These are phyloP conservation scores for Hydropsyche tenuis DNA, from an alignment of 1,140 invertebrate species.

Conservation along the genomic window DNA sequence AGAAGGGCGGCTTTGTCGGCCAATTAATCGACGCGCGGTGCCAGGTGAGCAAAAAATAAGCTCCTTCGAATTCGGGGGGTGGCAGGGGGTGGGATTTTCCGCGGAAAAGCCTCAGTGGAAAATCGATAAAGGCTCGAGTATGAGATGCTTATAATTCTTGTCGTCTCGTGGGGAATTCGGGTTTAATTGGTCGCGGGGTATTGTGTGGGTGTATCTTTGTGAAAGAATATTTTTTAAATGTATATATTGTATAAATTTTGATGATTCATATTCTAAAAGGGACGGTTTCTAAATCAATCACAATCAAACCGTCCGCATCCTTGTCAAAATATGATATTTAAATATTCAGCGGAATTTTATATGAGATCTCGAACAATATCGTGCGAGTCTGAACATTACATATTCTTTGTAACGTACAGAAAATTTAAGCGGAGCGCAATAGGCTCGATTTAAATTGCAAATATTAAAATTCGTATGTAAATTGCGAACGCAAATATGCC, in stretches of 20 bases:
- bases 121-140: too few species aligned
- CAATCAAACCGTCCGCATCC: not conserved
- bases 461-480: slow-evolving; percentile 29
- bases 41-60: slow-evolving; percentile 28
- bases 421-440: not conserved
- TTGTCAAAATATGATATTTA: not conserved
- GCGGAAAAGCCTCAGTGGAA: too few species aligned
- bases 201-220: too few species aligned
- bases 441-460: slow-evolving; percentile 13
- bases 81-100: not conserved
- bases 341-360: not conserved
- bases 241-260: too few species aligned
- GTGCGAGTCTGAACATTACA: not conserved
- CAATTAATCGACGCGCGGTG: slow-evolving; percentile 13
- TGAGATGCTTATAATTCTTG: too few species aligned
- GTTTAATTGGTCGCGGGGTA: too few species aligned
- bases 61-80: not conserved
- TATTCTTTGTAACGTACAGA: slow-evolving; percentile 7
- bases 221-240: too few species aligned
- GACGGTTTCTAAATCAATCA: not conserved
- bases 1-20: slow-evolving; percentile 25
- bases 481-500: slow-evolving; percentile 3
- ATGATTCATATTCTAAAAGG: too few species aligned
- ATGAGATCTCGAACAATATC: not conserved
- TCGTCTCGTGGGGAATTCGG: too few species aligned